Evolutionary conservation across 2,888 invertebrate species (phyloP).

Genomic region (Apamea epomidion): DNA sequence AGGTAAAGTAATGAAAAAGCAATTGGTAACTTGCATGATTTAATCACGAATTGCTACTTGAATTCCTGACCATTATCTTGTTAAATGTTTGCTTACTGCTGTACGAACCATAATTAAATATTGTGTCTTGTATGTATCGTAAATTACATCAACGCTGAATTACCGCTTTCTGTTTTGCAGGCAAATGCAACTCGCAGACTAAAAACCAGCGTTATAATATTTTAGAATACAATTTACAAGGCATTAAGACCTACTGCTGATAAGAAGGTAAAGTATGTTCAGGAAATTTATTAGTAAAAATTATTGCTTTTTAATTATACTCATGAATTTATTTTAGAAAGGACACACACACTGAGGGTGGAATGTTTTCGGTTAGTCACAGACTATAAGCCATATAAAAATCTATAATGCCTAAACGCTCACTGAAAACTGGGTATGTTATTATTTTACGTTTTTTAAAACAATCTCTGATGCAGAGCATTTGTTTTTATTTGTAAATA

Average conservation of each 20-base stretch:
- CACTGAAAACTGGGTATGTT: slow-evolving; percentile 72
- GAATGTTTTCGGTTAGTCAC: background rate
- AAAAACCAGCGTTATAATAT: background rate
- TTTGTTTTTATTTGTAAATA: background rate
- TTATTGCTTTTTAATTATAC: background rate
- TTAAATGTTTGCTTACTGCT: background rate
- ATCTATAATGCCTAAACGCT: slow-evolving; percentile 78
- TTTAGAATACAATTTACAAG: background rate
- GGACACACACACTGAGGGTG: background rate
- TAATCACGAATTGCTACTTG: background rate
- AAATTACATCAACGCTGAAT: background rate
- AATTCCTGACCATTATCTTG: background rate
- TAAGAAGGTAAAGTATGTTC: background rate
- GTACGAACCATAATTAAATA: background rate
- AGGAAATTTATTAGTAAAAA: background rate
- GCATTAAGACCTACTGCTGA: background rate
- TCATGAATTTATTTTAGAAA: slow-evolving; percentile 2
- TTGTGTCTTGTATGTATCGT: background rate
- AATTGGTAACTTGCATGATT: background rate
- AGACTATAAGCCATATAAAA: background rate
- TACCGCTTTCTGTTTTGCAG: no score
- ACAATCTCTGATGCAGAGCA: background rate
- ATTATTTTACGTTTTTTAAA: slow-evolving; percentile 12
- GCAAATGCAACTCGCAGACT: background rate
- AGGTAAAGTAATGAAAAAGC: background rate